Conservation (phyloP, 2,888 invertebrate species). For the Ichneumoninae sp. region DNA sequence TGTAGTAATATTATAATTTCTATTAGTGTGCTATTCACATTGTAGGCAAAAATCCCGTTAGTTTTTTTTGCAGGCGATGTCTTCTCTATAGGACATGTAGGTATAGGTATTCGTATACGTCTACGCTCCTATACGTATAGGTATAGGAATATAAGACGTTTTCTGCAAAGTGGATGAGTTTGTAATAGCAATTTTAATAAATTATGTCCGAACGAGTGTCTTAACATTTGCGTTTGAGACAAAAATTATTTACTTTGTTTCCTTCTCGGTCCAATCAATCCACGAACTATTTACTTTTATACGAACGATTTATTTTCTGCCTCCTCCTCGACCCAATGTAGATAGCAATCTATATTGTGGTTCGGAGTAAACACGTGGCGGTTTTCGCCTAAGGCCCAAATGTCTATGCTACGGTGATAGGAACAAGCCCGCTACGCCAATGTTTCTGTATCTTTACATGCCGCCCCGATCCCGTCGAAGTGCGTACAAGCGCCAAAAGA, state of each 20-base stretch:
- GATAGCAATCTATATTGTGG: background rate
- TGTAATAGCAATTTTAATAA: background rate
- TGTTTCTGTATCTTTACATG: constrained; percentile 29
- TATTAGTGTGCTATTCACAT: too few species aligned
- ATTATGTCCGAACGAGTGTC: background rate
- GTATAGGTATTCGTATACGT: too few species aligned
- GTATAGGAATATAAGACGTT: background rate
- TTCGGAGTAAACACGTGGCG: constrained; percentile 14
- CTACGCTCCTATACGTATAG: background rate
- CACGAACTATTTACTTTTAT: background rate
- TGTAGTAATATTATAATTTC: too few species aligned
- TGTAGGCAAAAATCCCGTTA: too few species aligned
- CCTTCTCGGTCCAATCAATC: background rate
- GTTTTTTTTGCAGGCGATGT: too few species aligned
- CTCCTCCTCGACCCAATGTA: background rate
- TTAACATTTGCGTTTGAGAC: background rate
- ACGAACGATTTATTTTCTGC: background rate
- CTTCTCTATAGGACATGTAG: too few species aligned
- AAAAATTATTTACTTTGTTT: background rate
- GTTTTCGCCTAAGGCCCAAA: background rate
- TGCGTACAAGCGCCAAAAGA: background rate
- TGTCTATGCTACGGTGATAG: background rate
- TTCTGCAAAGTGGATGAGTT: background rate
- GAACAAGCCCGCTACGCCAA: constrained; percentile 18
- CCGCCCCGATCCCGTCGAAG: background rate